Conservation (phyloP, 2,888 invertebrate genomes). For the Kryphioiulus occultus region DNA sequence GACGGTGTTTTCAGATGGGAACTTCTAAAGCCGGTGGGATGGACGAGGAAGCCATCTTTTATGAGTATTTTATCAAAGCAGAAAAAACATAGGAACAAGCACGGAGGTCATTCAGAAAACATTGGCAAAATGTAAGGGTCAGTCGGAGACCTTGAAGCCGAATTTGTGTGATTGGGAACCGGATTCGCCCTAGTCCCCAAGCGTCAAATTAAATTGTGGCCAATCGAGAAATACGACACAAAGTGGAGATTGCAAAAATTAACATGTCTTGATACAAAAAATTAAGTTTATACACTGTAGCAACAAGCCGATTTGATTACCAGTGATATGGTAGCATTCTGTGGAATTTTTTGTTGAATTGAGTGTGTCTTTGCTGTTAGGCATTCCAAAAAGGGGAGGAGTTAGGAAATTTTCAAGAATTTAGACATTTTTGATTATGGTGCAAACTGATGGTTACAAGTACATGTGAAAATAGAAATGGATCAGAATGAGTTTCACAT, state of each 20-base stretch:
- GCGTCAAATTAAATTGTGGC: not conserved
- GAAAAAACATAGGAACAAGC: not conserved
- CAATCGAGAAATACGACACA: not conserved
- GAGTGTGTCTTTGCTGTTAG: no score
- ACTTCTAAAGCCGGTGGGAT: not conserved
- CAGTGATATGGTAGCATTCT: not conserved
- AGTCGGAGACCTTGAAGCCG: not conserved
- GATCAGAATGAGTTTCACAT: no score
- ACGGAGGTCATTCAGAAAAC: not conserved
- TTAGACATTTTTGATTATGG: not conserved
- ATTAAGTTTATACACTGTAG: no score
- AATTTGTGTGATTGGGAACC: not conserved
- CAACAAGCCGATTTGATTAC: no score
- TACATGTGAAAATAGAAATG: no score
- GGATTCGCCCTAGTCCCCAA: not conserved
- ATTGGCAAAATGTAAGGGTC: not conserved
- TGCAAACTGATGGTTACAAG: not conserved
- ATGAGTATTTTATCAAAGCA: not conserved
- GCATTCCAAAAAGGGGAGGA: no score
- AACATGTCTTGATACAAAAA: no score
- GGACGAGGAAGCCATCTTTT: constrained; percentile 15
- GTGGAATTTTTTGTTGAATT: no score
- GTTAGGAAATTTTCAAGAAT: no score
- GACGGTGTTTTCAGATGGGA: not conserved
- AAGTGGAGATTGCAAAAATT: no score